Evolutionary conservation across 2,797 vertebrate genomes (phyloP), one percentile per base, ranked within the genome.

Genomic region (Rousettus madagascariensis): DNA sequence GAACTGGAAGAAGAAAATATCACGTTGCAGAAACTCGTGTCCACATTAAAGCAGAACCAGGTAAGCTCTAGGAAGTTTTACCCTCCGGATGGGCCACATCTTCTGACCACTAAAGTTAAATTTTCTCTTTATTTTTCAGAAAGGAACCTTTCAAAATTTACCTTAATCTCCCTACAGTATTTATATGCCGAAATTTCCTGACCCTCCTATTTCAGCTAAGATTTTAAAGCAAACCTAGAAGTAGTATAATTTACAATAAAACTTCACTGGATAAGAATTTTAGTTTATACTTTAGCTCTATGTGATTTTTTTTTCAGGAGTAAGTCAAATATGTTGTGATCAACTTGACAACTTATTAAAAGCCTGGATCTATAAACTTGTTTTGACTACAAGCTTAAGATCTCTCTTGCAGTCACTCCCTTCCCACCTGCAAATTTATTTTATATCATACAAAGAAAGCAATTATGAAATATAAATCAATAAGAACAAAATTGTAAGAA

Each of bases 1-100:
- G 99, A 99, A 97, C 99, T 99, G 88, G 99, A 99, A 96, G 99
- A 99, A 96, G 99, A 99, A 98, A 99, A 99, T 97, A 99, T 99
- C 97, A 99, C 99, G 0, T 98, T 99, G 90, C 99, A 99, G 99
- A 99, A 99, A 91, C 98, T 99, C 51, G 99, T 99, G 96, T 99
- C 99, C 59, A 99, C 99, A 0, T 98, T 99, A 91, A 99, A 98
- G 95, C 99, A 99, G 98, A 99, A 99, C 95, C 99, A 99, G 99
- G 99, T 99, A 96, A 94, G 97, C 49, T 86, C 55, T 72, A 19
- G 63, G 51, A 57, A n/a, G 10, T 38, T 69, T 57, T 87, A 43
- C 8, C 57, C 4, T 20, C 43, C 28, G 75, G 57, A 26, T 55
- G 36, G 24, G 49, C 53, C 51, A 26, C 11, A 63, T 38, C 24